Evolutionary conservation across 2,797 vertebrate genomes (phyloP), one percentile per base, ranked within the genome.

Genomic region (Pachyuromys duprasi): DNA sequence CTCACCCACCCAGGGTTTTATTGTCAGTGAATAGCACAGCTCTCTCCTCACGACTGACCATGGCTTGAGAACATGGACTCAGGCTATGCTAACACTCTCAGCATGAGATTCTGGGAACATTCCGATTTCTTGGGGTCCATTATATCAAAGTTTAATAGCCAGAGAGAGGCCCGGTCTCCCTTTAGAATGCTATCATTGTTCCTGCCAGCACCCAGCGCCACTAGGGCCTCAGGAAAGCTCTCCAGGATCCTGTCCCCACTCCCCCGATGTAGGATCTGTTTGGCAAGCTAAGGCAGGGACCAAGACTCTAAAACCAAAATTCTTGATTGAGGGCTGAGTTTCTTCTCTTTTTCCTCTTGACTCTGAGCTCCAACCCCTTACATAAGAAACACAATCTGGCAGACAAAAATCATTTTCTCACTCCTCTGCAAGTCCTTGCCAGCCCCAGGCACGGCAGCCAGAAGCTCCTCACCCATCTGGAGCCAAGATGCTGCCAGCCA

Each of bases 331-430:
- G 60, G 31, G 14, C 28, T 22, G 55, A 84, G 55, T 78, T 62
- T 84, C 72, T 87, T 80, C 55, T 57, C 17, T 80, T 78, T 53
- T 79, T 42, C 79, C 74, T 90, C 63, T 53, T 42, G 0, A 57
- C 86, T 57, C 53, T 45, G 49, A 36, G 49, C 87, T 95, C 92
- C 65, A 93, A 95, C 60, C 95, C 69, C 89, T 97, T 96, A 96
- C 5, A 8, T 97, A 95, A 97, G 92, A 84, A 93, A 72, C 9
- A 14, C 89, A 95, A 17, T 63, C 86, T 96, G 96, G 96, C 76
- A 42, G 70, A 87, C 18, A 24, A 33, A 33, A 15, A 24, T 49
- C 93, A 33, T 7, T 33, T 80, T 69, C 90, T 45, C 74, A 17
- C 78, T 93, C 93, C 89, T 87, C 92, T 72, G 70, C 94, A 78